phyloP scores from a whole-genome alignment of 2,797 vertebrate species.

The Diplodus sargus region DNA sequence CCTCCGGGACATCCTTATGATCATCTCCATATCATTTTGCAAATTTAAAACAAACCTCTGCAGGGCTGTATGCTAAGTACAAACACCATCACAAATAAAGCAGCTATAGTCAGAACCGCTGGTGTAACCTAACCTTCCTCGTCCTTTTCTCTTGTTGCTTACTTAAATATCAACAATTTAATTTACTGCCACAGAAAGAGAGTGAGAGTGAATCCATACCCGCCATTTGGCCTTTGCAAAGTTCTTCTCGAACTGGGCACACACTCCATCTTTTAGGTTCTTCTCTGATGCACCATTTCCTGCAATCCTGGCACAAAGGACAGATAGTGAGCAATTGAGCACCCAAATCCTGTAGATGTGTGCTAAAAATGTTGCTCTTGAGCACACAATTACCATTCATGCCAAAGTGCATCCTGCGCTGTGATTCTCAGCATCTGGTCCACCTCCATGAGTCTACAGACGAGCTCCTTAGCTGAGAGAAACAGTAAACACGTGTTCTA shows the following conservation, averaged over 20 bases:
- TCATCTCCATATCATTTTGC: conserved; percentile 21
- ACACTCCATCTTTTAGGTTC: conserved; percentile 90
- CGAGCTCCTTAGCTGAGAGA: conserved; percentile 87
- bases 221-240: conserved; percentile 93
- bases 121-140: background rate
- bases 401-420: conserved; percentile 89
- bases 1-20: conserved; percentile 50
- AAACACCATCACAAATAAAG: conserved; percentile 23
- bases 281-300: conserved; percentile 90
- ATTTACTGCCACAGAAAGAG: conserved; percentile 25
- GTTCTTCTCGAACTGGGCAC: conserved; percentile 92
- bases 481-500: background rate
- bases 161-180: conserved; percentile 33
- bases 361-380: conserved; percentile 3
- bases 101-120: conserved; percentile 7
- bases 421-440: conserved; percentile 91
- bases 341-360: background rate
- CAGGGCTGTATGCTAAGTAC: conserved; percentile 28
- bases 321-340: conserved; percentile 35
- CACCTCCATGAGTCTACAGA: conserved; percentile 90
- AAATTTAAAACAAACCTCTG: conserved; percentile 44
- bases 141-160: conserved; percentile 39
- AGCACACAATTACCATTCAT: conserved; percentile 84
- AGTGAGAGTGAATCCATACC: conserved; percentile 77
- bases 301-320: conserved; percentile 83